Percentiles rank a stretch among this genome's conserved stretches.
These are phyloP conservation scores for Trachelus troglodyta DNA, from an alignment of 2,888 invertebrate species.

Conservation along the genomic window DNA sequence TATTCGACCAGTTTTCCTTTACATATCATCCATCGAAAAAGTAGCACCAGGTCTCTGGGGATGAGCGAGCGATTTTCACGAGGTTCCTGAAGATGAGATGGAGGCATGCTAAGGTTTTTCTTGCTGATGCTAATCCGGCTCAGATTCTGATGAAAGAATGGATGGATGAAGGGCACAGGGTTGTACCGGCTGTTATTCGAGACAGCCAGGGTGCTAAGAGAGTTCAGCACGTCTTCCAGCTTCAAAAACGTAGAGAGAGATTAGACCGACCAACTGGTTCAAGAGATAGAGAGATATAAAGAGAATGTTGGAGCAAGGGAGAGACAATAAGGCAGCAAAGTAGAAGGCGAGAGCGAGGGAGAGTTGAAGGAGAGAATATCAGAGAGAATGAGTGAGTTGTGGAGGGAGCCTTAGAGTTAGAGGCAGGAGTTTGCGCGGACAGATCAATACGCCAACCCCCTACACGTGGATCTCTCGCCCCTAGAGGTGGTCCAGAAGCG, in stretches of 20 bases:
- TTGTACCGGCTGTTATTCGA: background rate
- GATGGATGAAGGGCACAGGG: background rate
- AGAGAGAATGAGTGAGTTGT: conserved; percentile 14
- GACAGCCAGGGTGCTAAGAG: background rate
- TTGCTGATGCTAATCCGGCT: background rate
- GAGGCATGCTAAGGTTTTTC: background rate
- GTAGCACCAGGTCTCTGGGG: background rate
- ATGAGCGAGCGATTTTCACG: background rate
- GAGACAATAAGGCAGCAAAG: conserved; percentile 1
- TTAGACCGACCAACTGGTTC: background rate
- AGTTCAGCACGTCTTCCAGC: background rate
- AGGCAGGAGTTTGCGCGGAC: conserved; percentile 56
- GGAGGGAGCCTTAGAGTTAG: conserved; percentile 33
- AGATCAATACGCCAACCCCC: conserved; percentile 57
- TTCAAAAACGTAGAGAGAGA: background rate
- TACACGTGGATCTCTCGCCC: conserved; percentile 52
- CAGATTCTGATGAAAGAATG: background rate
- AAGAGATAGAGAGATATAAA: conserved; percentile 3
- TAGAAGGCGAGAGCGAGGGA: conserved; percentile 5
- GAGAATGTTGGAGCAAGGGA: conserved; percentile 3
- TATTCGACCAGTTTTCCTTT: background rate
- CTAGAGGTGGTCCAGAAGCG: conserved; percentile 41
- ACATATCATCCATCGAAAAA: background rate
- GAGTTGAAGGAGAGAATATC: conserved; percentile 6
- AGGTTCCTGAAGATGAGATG: background rate